These are phyloP conservation scores for Propsilocerus akamusi DNA, from an alignment of 1,140 invertebrate species.

Conservation along the genomic window DNA sequence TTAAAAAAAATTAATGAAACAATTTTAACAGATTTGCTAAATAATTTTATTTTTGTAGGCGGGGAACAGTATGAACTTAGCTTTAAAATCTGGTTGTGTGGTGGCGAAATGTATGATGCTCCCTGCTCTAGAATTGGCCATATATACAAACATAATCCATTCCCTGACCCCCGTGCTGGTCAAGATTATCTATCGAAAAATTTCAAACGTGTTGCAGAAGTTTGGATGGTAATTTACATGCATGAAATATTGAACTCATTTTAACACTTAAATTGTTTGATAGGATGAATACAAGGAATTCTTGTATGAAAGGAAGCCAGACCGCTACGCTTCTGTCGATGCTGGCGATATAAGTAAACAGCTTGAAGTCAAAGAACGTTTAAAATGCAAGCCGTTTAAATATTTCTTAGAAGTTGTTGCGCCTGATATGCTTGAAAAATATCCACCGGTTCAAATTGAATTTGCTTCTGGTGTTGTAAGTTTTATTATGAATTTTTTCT, in stretches of 20 bases:
- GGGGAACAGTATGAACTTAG: slow-evolving; percentile 96
- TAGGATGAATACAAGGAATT: slow-evolving; percentile 87
- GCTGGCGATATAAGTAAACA: slow-evolving; percentile 70
- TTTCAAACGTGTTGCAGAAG: slow-evolving; percentile 79
- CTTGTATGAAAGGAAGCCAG: slow-evolving; percentile 58
- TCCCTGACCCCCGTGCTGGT: slow-evolving; percentile 28
- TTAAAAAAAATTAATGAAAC: not conserved
- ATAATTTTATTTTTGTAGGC: not conserved
- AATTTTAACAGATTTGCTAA: too few relatives aligned
- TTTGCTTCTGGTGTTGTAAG: slow-evolving; percentile 58
- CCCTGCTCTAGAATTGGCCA: slow-evolving; percentile 94
- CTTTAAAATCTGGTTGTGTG: slow-evolving; percentile 86
- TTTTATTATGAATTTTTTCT: not conserved
- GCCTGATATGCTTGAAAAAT: slow-evolving; percentile 76
- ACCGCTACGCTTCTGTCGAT: slow-evolving; percentile 50
- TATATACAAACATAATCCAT: slow-evolving; percentile 70
- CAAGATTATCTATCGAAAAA: slow-evolving; percentile 33
- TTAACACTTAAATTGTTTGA: slow-evolving; percentile 1
- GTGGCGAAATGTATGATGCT: slow-evolving; percentile 74
- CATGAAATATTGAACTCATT: too few relatives aligned
- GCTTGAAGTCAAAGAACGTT: slow-evolving; percentile 45
- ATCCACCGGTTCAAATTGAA: slow-evolving; percentile 82
- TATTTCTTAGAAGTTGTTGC: slow-evolving; percentile 94
- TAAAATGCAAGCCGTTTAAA: slow-evolving; percentile 81
- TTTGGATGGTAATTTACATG: slow-evolving; percentile 89